phyloP scores from a whole-genome alignment of 2,888 invertebrate genomes.

The Apomyelois bistriatella region DNA sequence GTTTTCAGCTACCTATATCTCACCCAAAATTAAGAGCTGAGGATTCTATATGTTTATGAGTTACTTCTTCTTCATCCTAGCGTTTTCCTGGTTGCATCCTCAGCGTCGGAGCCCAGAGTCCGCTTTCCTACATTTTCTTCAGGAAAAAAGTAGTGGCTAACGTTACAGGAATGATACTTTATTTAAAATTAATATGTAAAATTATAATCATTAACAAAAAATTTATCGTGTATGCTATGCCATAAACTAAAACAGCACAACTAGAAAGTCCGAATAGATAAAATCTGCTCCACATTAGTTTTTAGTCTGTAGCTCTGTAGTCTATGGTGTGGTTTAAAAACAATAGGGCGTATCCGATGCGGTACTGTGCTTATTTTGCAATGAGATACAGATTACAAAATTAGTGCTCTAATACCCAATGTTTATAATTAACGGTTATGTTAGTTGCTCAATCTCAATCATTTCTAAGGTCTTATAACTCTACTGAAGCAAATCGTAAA shows the following conservation, averaged over 20 bases:
- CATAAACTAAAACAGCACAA: conserved; percentile 22
- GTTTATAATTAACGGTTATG: not conserved
- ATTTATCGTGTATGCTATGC: not conserved
- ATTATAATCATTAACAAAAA: not conserved
- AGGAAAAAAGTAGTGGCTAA: no score
- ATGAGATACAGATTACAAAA: not conserved
- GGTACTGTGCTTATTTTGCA: not conserved
- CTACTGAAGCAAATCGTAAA: not conserved
- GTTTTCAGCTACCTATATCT: no score
- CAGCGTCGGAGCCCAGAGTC: no score
- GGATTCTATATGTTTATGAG: no score
- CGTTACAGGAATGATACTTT: no score
- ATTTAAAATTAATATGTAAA: not conserved
- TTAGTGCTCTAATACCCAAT: not conserved
- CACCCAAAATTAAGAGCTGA: no score
- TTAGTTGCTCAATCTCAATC: not conserved
- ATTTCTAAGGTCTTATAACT: not conserved
- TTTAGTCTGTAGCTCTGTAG: conserved; percentile 23
- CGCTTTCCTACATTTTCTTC: no score
- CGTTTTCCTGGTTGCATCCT: no score
- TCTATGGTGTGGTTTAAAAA: conserved; percentile 22
- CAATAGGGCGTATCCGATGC: conserved; percentile 16
- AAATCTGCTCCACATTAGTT: conserved; percentile 41
- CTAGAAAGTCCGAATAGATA: conserved; percentile 44
- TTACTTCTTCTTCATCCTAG: no score